Conservation (phyloP, 2,888 invertebrate species). For the Plusia festucae region DNA sequence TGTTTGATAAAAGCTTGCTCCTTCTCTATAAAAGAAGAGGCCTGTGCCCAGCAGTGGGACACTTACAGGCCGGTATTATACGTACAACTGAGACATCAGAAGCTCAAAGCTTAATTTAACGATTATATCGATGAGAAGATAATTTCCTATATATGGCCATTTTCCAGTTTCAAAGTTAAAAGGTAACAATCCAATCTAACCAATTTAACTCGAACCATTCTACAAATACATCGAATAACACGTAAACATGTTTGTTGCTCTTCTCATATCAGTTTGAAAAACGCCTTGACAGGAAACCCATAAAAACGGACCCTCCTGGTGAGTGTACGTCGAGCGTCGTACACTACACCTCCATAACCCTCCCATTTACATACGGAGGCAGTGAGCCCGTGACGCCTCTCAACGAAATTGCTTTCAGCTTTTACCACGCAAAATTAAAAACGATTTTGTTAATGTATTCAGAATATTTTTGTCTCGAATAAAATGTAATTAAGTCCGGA, state of each 20-base stretch:
- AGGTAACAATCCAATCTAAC: constrained; percentile 7
- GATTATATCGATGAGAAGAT: too few relatives aligned
- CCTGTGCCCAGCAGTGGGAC: too few relatives aligned
- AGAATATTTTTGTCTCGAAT: constrained; percentile 42
- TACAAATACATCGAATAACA: constrained; percentile 16
- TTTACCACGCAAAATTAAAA: constrained; percentile 60
- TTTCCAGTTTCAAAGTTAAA: neutral
- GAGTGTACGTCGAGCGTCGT: constrained; percentile 21
- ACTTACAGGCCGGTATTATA: too few relatives aligned
- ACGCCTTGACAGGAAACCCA: constrained; percentile 48
- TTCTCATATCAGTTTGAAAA: constrained; percentile 50
- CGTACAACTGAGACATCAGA: too few relatives aligned
- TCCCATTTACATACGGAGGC: constrained; percentile 70
- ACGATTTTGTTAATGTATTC: constrained; percentile 60
- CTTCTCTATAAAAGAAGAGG: too few relatives aligned
- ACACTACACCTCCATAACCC: constrained; percentile 40
- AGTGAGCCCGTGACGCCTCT: constrained; percentile 63
- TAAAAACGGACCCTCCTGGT: constrained; percentile 54
- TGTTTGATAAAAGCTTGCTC: too few relatives aligned
- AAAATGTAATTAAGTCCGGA: constrained; percentile 36
- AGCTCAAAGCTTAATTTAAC: too few relatives aligned
- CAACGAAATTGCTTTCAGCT: constrained; percentile 74
- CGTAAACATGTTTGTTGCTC: constrained; percentile 54
- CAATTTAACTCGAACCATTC: constrained; percentile 38
- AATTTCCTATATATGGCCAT: neutral